These are phyloP conservation scores for Scaptomyza pallida DNA, from an alignment of 1,140 invertebrate species.

Conservation along the genomic window DNA sequence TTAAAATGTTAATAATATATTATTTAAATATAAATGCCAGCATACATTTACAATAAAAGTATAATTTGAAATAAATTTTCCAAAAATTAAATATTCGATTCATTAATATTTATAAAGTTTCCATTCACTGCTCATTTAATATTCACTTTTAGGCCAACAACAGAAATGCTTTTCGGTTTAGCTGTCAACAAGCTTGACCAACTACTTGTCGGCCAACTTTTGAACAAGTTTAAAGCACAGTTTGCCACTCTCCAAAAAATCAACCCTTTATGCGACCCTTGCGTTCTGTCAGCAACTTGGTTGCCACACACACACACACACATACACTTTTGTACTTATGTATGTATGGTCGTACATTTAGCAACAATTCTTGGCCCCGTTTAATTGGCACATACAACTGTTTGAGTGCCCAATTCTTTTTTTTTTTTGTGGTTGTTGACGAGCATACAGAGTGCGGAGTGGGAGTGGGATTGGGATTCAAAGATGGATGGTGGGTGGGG, in stretches of 20 bases:
- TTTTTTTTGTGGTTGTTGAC: slow-evolving; percentile 30
- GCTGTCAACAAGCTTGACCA: slow-evolving; percentile 55
- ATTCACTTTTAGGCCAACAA: slow-evolving; percentile 20
- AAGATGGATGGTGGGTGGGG: not conserved
- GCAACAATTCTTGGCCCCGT: slow-evolving; percentile 71
- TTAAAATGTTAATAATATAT: not conserved
- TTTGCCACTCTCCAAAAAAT: not conserved
- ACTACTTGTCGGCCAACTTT: slow-evolving; percentile 4
- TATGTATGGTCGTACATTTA: slow-evolving; percentile 42
- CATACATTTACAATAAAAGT: not conserved
- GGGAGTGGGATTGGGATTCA: not conserved
- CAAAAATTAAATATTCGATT: not conserved
- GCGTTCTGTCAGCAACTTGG: slow-evolving; percentile 14
- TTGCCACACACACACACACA: slow-evolving; percentile 27
- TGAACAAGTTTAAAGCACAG: slow-evolving; percentile 4
- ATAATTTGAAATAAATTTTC: not conserved
- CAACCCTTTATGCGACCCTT: not conserved
- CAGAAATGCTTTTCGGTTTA: slow-evolving; percentile 21
- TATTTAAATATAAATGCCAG: not conserved
- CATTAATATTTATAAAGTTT: not conserved
- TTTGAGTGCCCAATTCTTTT: slow-evolving; percentile 67
- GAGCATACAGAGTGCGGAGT: not conserved
- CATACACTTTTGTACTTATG: slow-evolving; percentile 65
- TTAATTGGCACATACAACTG: slow-evolving; percentile 76
- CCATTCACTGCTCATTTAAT: slow-evolving; percentile 11